phyloP scores from a whole-genome alignment of 2,113 vertebrate species.

The Pteruthius melanotis region DNA sequence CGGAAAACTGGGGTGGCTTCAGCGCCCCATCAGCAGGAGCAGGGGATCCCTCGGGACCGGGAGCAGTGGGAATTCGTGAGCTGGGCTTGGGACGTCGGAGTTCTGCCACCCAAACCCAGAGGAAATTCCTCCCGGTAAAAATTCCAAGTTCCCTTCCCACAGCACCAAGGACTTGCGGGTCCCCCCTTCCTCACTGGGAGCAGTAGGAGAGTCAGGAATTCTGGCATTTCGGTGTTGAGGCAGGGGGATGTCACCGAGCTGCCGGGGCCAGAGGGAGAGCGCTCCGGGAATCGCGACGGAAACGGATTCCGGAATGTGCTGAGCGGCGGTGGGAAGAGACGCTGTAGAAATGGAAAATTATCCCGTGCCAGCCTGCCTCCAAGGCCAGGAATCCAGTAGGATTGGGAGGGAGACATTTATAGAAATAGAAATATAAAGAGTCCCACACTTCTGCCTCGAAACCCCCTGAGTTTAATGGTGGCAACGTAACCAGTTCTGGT shows the following conservation, averaged over 20 bases:
- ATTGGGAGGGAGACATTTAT: not conserved
- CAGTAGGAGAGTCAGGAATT: not conserved
- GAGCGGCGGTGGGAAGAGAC: not conserved
- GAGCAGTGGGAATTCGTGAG: not conserved
- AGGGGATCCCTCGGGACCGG: not conserved
- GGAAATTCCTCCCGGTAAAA: not conserved
- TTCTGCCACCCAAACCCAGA: not conserved
- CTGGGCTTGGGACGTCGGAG: rapidly evolving
- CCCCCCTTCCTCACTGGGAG: not conserved
- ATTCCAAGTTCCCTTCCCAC: not conserved
- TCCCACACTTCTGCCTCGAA: not conserved
- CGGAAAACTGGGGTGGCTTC: not conserved
- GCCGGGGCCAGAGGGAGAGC: not conserved
- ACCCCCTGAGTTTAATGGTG: not conserved
- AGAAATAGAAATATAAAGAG: not conserved
- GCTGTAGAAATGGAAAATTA: not conserved
- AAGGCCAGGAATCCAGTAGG: not conserved
- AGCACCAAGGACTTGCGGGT: not conserved
- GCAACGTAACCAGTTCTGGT: not conserved
- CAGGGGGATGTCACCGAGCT: not conserved
- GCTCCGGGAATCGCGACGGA: not conserved
- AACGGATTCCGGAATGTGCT: not conserved
- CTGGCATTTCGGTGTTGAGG: not conserved
- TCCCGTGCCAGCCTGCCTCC: not conserved
- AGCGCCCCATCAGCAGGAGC: not conserved